These are phyloP conservation scores for Phlogophora meticulosa DNA, from an alignment of 2,888 invertebrate species.

Conservation along the genomic window DNA sequence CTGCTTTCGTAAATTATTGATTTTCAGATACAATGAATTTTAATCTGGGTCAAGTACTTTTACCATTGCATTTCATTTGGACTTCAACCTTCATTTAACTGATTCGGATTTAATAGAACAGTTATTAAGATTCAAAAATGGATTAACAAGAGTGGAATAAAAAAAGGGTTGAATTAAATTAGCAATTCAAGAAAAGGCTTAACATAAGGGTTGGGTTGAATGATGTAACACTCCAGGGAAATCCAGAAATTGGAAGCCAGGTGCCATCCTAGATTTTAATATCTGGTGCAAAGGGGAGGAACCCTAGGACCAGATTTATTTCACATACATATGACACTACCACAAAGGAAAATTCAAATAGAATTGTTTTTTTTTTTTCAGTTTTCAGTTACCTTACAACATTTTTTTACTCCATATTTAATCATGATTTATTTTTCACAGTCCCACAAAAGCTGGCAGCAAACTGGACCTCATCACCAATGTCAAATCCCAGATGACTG, in stretches of 20 bases:
- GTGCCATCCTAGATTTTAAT: background rate
- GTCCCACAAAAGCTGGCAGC: conserved; percentile 94
- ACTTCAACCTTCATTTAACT: conserved; percentile 18
- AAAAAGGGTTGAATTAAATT: too few relatives aligned
- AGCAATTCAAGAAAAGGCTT: background rate
- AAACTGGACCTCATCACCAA: conserved; percentile 96
- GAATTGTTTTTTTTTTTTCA: background rate
- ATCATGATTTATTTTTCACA: conserved; percentile 76
- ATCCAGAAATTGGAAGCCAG: too few relatives aligned
- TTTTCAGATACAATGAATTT: conserved; percentile 38
- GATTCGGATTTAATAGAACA: background rate
- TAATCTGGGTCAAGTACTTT: conserved; percentile 61
- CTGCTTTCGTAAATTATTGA: conserved; percentile 55
- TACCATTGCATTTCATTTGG: conserved; percentile 36
- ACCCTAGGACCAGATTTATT: background rate
- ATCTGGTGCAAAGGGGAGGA: background rate
- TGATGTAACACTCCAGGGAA: conserved; percentile 9
- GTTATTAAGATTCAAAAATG: too few relatives aligned
- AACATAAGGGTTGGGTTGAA: conserved; percentile 8
- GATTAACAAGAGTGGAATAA: too few relatives aligned
- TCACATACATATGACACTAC: too few relatives aligned
- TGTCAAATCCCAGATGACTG: conserved; percentile 96
- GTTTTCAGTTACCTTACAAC: background rate
- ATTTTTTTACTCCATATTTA: background rate
- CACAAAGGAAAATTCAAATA: background rate